A percentile compares a stretch with the other conserved stretches of the same genome.
Conservation (phyloP, 2,113 vertebrate genomes). For the Thamnaconus septentrionalis region DNA sequence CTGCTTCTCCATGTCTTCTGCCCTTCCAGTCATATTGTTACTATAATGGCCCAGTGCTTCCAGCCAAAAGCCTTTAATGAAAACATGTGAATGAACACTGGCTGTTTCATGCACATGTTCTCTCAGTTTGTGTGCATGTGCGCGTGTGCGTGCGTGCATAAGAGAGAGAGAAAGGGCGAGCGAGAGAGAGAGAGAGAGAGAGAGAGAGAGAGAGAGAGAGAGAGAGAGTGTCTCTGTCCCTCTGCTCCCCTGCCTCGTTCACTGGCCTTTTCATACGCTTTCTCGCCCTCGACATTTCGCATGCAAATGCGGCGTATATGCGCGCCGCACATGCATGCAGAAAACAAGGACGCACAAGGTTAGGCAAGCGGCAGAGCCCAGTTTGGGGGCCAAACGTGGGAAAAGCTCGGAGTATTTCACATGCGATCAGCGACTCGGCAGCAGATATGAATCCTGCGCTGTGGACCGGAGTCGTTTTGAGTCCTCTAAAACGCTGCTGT, state of each 20-base stretch:
- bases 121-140: slow-evolving; percentile 19
- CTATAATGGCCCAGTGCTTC: slow-evolving; percentile 60
- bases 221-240: slow-evolving; percentile 8
- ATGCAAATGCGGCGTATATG: slow-evolving; percentile 65
- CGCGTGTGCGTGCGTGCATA: slow-evolving; percentile 19
- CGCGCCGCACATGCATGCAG: slow-evolving; percentile 35
- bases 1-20: slow-evolving; percentile 20
- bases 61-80: slow-evolving; percentile 63
- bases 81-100: slow-evolving; percentile 67
- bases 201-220: too few relatives aligned
- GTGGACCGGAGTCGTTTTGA: slow-evolving; percentile 42
- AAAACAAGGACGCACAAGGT: slow-evolving; percentile 61
- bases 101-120: slow-evolving; percentile 37
- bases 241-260: slow-evolving; percentile 8
- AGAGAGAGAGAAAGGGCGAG: too few relatives aligned
- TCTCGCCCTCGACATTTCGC: slow-evolving; percentile 54
- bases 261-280: slow-evolving; percentile 51
- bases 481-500: slow-evolving; percentile 65
- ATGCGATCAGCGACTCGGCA: slow-evolving; percentile 50
- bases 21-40: slow-evolving; percentile 63
- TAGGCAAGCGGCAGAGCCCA: slow-evolving; percentile 19
- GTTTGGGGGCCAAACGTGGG: slow-evolving; percentile 16
- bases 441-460: slow-evolving; percentile 56
- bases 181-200: too few relatives aligned
- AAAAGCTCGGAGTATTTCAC: slow-evolving; percentile 16